phyloP scores from a whole-genome alignment of 2,113 vertebrate species.

The Salminus brasiliensis region DNA sequence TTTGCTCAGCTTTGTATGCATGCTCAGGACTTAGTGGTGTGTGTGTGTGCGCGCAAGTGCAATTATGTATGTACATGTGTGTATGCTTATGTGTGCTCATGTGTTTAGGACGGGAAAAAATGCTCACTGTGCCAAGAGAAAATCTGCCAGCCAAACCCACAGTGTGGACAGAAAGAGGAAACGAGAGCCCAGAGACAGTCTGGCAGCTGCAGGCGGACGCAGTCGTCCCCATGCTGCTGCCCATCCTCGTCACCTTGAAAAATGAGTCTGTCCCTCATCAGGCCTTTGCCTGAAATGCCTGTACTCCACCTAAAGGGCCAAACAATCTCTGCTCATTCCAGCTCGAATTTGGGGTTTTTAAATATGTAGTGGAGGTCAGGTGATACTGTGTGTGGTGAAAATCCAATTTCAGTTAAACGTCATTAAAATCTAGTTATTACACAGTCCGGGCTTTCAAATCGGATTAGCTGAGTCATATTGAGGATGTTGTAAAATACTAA shows the following conservation, averaged over 20 bases:
- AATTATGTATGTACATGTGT: neutral
- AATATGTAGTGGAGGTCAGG: neutral
- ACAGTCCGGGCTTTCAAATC: neutral
- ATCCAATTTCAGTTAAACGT: neutral
- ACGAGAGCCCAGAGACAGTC: constrained; percentile 32
- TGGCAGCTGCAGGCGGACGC: constrained; percentile 20
- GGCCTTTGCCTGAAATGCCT: neutral
- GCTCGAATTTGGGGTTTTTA: neutral
- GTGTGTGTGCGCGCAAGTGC: neutral
- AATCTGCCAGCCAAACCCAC: constrained; percentile 45
- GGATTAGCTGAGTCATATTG: neutral
- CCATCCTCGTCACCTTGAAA: constrained; percentile 49
- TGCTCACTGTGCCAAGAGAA: constrained; percentile 10
- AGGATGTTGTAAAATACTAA: neutral
- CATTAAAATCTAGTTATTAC: neutral
- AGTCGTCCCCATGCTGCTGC: neutral
- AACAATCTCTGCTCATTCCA: neutral
- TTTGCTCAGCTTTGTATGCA: constrained; percentile 25
- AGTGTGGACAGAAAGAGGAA: constrained; percentile 29
- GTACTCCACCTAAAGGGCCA: neutral
- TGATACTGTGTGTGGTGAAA: neutral
- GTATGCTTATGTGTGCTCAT: neutral
- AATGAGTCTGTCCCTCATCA: constrained; percentile 31
- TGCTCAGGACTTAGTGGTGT: neutral
- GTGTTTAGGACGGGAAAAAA: neutral